phyloP scores from a whole-genome alignment of 92 coral and sea anemone genomes.

The Paramuricea clavata region DNA sequence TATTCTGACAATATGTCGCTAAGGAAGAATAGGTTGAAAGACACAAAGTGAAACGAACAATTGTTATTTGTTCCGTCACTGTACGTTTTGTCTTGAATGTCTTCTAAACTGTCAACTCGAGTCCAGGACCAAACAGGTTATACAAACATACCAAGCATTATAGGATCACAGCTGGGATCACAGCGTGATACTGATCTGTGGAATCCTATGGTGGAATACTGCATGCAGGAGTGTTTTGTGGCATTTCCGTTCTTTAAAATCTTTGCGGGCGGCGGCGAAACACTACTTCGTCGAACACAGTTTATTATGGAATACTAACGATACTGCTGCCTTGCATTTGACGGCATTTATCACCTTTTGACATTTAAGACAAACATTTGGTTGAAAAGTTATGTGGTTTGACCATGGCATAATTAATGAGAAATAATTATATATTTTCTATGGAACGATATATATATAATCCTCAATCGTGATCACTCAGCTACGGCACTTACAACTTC shows the following conservation, averaged over 20 bases:
- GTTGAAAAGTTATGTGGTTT: too few species aligned
- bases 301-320: too few species aligned
- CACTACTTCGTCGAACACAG: too few species aligned
- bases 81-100: not conserved
- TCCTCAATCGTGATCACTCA: too few species aligned
- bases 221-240: not conserved
- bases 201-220: not conserved
- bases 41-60: constrained; percentile 13
- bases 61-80: constrained; percentile 9
- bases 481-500: too few species aligned
- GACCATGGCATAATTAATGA: too few species aligned
- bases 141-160: not conserved
- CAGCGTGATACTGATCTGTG: not conserved
- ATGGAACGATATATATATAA: too few species aligned
- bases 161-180: not conserved
- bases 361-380: too few species aligned
- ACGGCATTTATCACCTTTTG: too few species aligned
- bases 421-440: too few species aligned
- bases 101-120: not conserved
- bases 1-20: constrained; percentile 8
- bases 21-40: constrained; percentile 4
- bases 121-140: constrained; percentile 5
- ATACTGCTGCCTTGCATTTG: too few species aligned
- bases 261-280: too few species aligned
- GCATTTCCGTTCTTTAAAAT: constrained; percentile 17